Evolutionary conservation across 2,797 vertebrate genomes (phyloP), one percentile per base, ranked within the genome.

Genomic region (Phoebastria nigripes): DNA sequence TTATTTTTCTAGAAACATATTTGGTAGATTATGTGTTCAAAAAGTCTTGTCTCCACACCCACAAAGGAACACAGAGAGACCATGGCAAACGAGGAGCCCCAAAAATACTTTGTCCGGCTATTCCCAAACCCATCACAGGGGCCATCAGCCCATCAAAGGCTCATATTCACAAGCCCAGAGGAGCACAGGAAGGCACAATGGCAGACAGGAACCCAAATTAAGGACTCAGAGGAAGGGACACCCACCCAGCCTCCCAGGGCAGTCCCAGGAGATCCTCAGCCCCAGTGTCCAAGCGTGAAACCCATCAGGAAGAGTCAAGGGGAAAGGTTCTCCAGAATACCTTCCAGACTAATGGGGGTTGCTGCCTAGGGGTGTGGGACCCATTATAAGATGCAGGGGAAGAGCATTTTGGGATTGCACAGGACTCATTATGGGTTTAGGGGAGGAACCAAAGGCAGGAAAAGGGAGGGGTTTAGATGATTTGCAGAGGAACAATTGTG

Each of bases 331-430:
- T 89, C 10, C 33, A 31, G 26, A 81, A 19, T 1, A 14, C 5
- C 17, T 56, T 87, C 73, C 1, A 2, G 22, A 62, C 5, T 73
- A 29, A 21, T 35, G 6, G 1, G 1, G 3, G 2, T 8, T 69
- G 15, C 14, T 77, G 4, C 13, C 12, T 9, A 19, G 12, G 7
- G 2, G 0, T 25, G 6, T 54, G 15, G 13, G 19, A 24, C 8
- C 26, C 10, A 14, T 46, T 55, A 6, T 13, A 46, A 46, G 3
- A 55, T 59, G 9, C 15, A 79, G 39, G 46, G 11, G 11, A 79
- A 63, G 8, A 59, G 2, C 1, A 66, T 42, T 76, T 66, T 25
- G 44, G 28, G 11, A 31, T 28, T 25, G 14, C 10, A 41, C 8
- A 49, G 24, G 28, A 29, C 4, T 47, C 6, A 17, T 61, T 61